These are phyloP conservation scores for Exephanes ischioxanthus DNA, from an alignment of 2,888 invertebrate genomes.

Conservation along the genomic window DNA sequence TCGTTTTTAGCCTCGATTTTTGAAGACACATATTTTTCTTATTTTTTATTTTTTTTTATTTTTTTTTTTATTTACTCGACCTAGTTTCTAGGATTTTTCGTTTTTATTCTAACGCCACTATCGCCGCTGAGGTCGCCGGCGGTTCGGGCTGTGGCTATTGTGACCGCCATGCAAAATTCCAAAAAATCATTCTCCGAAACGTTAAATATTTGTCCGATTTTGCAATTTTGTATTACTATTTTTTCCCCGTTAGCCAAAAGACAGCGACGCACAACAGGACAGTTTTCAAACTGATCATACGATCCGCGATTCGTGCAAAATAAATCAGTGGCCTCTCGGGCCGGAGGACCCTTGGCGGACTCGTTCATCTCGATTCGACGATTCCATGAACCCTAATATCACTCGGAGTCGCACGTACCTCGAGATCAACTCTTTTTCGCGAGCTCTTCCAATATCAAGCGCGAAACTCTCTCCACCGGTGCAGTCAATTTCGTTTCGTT, in stretches of 20 bases:
- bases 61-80: neutral
- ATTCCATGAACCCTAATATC: conserved; percentile 29
- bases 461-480: conserved; percentile 15
- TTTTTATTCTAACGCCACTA: neutral
- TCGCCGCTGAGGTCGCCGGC: too few species aligned
- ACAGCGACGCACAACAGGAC: too few species aligned
- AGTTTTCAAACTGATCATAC: too few species aligned
- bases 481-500: conserved; percentile 27
- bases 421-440: conserved; percentile 41
- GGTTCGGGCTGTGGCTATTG: too few species aligned
- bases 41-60: too few species aligned
- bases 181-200: too few species aligned
- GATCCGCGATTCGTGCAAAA: too few species aligned
- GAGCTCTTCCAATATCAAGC: conserved; percentile 17
- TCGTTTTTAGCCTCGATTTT: neutral
- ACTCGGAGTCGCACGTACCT: conserved; percentile 9
- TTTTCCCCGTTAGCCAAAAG: too few species aligned
- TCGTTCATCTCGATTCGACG: conserved; percentile 45
- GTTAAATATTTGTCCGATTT: too few species aligned
- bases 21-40: neutral
- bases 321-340: conserved; percentile 27
- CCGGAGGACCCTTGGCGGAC: conserved; percentile 17
- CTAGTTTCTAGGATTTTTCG: neutral
- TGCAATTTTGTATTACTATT: too few species aligned
- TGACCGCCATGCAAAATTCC: too few species aligned